A percentile compares a stretch with the other conserved stretches of the same genome.
These are phyloP conservation scores for Ctenomys sociabilis DNA, from an alignment of 2,113 vertebrate genomes.

Conservation along the genomic window DNA sequence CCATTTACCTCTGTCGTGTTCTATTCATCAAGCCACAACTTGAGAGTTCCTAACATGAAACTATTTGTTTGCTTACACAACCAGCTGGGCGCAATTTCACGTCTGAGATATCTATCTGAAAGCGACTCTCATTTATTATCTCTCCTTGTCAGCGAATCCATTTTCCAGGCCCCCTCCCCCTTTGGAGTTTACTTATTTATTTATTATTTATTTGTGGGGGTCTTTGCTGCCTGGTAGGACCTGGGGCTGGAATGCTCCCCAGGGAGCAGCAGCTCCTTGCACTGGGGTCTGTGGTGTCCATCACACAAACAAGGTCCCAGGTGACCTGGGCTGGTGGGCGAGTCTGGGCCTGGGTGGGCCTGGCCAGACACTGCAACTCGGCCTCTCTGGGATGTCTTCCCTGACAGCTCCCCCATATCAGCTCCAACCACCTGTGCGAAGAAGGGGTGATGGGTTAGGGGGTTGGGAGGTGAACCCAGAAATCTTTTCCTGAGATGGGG, in stretches of 20 bases:
- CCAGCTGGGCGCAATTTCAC: constrained; percentile 99
- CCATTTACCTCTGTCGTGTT: constrained; percentile 97
- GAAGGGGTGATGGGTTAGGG: not conserved
- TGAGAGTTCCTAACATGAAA: constrained; percentile 93
- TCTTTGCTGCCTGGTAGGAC: constrained; percentile 80
- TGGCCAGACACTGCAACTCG: not conserved
- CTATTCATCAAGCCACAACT: constrained; percentile 98
- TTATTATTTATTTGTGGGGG: constrained; percentile 59
- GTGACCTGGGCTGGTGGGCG: not conserved
- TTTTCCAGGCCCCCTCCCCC: constrained; percentile 86
- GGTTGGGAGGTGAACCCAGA: not conserved
- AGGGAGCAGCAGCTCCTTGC: constrained; percentile 29
- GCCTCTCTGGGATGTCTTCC: not conserved
- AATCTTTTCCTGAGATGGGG: not conserved
- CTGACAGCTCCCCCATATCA: not conserved
- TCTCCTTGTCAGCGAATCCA: constrained; percentile 92
- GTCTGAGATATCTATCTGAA: constrained; percentile 98
- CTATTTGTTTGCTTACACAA: constrained; percentile 99
- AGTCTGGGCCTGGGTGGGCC: not conserved
- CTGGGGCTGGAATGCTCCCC: constrained; percentile 72
- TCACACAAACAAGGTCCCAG: not conserved
- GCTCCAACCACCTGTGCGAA: constrained; percentile 64
- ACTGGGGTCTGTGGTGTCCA: not conserved
- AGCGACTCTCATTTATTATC: constrained; percentile 95
- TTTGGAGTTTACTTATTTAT: constrained; percentile 65